Evolutionary conservation across 2,113 vertebrate species (phyloP).

Genomic region (Psilopsiagon aymara): DNA sequence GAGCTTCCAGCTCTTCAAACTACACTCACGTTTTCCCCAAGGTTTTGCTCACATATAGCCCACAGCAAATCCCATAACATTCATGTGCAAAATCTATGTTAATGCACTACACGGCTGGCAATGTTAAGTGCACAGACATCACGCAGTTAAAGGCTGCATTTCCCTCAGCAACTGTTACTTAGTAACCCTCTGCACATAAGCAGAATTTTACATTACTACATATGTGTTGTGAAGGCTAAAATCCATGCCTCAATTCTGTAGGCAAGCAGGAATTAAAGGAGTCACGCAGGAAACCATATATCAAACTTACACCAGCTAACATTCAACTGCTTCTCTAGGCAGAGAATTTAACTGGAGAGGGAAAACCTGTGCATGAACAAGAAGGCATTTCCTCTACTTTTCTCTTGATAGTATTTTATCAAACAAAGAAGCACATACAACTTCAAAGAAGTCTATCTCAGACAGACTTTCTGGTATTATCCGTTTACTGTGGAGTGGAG

Average conservation of each 20-base stretch:
- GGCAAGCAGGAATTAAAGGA: background rate
- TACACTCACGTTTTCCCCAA: background rate
- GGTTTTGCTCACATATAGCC: conserved; percentile 3
- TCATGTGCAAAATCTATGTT: conserved; percentile 50
- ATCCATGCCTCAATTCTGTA: background rate
- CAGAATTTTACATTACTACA: conserved; percentile 38
- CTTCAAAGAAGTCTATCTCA: background rate
- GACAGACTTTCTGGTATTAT: background rate
- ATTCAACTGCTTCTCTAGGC: background rate
- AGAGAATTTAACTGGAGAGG: background rate
- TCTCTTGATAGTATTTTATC: background rate
- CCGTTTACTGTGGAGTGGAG: background rate
- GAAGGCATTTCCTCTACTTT: background rate
- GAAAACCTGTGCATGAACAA: background rate
- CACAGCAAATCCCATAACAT: conserved; percentile 4
- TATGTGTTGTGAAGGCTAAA: background rate
- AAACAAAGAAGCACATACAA: background rate
- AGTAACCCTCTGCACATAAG: conserved; percentile 54
- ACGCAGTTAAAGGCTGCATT: conserved; percentile 9
- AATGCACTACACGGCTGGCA: conserved; percentile 34
- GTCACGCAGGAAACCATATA: background rate
- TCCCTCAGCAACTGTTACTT: conserved; percentile 67
- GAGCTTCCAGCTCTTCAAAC: background rate
- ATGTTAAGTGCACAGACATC: conserved; percentile 30
- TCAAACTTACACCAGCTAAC: background rate